Conservation (phyloP, 1,140 invertebrate genomes). For the Ceratina japonica region DNA sequence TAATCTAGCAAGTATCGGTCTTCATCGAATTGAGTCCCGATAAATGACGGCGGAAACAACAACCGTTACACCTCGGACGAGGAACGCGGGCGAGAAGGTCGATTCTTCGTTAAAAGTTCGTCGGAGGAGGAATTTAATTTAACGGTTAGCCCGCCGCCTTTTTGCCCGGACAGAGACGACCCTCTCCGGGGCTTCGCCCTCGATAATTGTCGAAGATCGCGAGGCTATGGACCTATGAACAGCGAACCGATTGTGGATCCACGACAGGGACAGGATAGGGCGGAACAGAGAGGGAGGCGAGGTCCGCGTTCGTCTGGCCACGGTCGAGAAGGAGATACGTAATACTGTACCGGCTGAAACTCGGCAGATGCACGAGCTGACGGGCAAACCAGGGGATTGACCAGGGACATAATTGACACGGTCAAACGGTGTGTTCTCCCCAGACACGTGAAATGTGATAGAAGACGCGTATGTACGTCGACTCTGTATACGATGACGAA, state of each 20-base stretch:
- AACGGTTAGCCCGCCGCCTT: slow-evolving; percentile 15
- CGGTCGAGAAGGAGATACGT: slow-evolving; percentile 17
- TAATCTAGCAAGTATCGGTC: not conserved
- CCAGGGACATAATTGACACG: slow-evolving; percentile 62
- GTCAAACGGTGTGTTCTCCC: slow-evolving; percentile 61
- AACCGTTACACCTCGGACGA: not conserved
- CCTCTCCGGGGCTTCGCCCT: slow-evolving; percentile 2
- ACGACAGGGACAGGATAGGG: too few relatives aligned
- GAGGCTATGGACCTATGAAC: slow-evolving; percentile 51
- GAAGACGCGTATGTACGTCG: slow-evolving; percentile 35
- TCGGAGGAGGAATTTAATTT: slow-evolving; percentile 43
- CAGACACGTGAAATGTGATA: slow-evolving; percentile 58
- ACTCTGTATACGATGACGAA: slow-evolving; percentile 35
- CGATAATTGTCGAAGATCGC: slow-evolving; percentile 60
- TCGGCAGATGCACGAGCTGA: slow-evolving; percentile 59
- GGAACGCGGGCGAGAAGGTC: not conserved
- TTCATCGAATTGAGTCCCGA: not conserved
- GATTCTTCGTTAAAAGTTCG: slow-evolving; percentile 41
- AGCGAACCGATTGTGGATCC: slow-evolving; percentile 59
- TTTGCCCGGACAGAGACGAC: not conserved
- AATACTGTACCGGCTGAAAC: slow-evolving; percentile 56
- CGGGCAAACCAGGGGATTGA: slow-evolving; percentile 54
- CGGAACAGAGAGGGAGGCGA: slow-evolving; percentile 18
- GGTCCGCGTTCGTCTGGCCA: slow-evolving; percentile 51
- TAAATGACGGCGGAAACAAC: not conserved